These are phyloP conservation scores for Meandrusa payeni DNA, from an alignment of 2,888 invertebrate genomes.

Conservation along the genomic window DNA sequence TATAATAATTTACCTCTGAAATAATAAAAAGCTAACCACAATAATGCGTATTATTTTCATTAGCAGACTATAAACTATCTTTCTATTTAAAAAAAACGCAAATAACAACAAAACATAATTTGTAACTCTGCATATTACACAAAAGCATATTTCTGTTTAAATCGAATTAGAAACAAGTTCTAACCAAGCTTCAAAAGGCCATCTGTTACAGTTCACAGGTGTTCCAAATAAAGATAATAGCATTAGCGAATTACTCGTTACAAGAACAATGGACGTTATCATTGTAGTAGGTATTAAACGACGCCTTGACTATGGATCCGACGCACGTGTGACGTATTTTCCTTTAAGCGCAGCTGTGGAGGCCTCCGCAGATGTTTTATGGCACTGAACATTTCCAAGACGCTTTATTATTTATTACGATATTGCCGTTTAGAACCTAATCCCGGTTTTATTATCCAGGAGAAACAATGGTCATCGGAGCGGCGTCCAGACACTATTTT, in stretches of 20 bases:
- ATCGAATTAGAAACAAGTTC: constrained; percentile 29
- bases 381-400: constrained; percentile 75
- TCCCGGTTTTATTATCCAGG: constrained; percentile 71
- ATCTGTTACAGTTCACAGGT: constrained; percentile 47
- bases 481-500: constrained; percentile 60
- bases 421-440: constrained; percentile 78
- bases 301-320: constrained; percentile 52
- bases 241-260: constrained; percentile 30
- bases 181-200: constrained; percentile 27
- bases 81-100: no score
- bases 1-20: no score
- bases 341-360: constrained; percentile 69
- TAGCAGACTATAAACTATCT: no score
- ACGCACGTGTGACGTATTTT: constrained; percentile 76
- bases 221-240: constrained; percentile 40
- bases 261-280: constrained; percentile 45
- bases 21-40: no score
- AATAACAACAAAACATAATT: constrained; percentile 1
- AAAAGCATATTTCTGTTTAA: constrained; percentile 10
- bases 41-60: no score
- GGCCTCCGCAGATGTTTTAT: constrained; percentile 78
- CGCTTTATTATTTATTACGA: constrained; percentile 77
- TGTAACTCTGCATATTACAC: constrained; percentile 2
- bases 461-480: constrained; percentile 78
- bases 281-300: constrained; percentile 47